phyloP scores from a whole-genome alignment of 2,888 invertebrate species.

The Cosmia trapezina region DNA sequence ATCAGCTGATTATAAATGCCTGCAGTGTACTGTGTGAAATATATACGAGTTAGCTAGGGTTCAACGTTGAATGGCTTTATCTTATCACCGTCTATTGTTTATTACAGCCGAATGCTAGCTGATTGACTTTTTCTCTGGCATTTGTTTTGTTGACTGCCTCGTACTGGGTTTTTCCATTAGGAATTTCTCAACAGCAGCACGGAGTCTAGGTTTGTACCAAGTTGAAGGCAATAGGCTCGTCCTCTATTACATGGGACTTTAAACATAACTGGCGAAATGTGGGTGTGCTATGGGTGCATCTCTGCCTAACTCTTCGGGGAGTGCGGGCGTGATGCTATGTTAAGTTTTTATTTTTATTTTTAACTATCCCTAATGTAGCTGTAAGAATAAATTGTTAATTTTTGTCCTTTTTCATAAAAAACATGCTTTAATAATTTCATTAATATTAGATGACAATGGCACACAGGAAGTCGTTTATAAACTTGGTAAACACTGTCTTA shows the following conservation, averaged over 20 bases:
- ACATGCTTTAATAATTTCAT: background rate
- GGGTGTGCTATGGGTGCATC: background rate
- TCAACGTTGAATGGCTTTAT: background rate
- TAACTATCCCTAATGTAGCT: background rate
- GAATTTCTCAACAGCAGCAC: background rate
- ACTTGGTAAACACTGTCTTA: background rate
- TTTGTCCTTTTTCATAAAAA: background rate
- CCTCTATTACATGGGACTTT: background rate
- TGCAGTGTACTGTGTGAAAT: conserved; percentile 4
- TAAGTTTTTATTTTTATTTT: background rate
- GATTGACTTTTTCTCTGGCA: background rate
- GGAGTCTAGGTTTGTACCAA: background rate
- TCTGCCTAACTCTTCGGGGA: too few species aligned
- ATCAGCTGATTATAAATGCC: conserved; percentile 19
- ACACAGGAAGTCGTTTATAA: background rate
- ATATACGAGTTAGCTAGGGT: background rate
- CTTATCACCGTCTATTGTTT: background rate
- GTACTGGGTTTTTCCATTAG: background rate
- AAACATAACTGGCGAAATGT: background rate
- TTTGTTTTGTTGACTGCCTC: background rate
- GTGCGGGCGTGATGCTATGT: too few species aligned
- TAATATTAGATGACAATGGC: background rate
- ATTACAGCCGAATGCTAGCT: background rate
- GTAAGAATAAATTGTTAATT: too few species aligned
- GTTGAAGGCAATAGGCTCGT: background rate